Conservation (phyloP, 2,113 vertebrate species). For the Drymodes brunneopygia region DNA sequence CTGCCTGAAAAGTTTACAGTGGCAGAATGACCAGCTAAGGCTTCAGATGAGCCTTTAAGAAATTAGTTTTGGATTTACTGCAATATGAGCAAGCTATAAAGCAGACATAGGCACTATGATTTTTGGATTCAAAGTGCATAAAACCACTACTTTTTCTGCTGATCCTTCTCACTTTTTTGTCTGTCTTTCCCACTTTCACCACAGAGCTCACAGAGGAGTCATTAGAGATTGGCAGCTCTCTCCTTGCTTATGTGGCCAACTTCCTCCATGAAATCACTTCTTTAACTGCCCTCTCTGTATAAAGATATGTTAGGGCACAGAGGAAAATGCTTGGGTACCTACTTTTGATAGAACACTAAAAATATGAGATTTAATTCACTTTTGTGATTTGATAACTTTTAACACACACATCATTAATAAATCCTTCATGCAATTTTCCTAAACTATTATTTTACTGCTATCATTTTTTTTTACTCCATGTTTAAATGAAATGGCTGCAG, state of each 20-base stretch:
- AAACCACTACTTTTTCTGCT: not conserved
- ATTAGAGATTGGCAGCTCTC: not conserved
- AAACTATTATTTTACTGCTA: not conserved
- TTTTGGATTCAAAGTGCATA: not conserved
- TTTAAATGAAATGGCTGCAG: not conserved
- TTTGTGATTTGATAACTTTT: not conserved
- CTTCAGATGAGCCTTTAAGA: not conserved
- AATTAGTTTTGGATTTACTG: not conserved
- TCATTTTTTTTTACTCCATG: not conserved
- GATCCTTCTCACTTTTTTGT: not conserved
- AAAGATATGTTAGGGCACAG: not conserved
- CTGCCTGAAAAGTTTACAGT: not conserved
- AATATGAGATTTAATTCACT: not conserved
- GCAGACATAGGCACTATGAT: not conserved
- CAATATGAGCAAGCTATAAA: not conserved
- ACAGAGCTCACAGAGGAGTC: not conserved
- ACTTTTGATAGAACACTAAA: not conserved
- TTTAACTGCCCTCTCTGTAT: not conserved
- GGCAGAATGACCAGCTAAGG: not conserved
- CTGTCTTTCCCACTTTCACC: not conserved
- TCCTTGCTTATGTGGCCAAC: not conserved
- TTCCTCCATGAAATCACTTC: not conserved
- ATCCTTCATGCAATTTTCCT: not conserved
- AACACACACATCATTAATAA: not conserved
- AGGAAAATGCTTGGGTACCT: not conserved